These are phyloP conservation scores for Ailurus styani DNA, from an alignment of 2,113 vertebrate species.

Conservation along the genomic window DNA sequence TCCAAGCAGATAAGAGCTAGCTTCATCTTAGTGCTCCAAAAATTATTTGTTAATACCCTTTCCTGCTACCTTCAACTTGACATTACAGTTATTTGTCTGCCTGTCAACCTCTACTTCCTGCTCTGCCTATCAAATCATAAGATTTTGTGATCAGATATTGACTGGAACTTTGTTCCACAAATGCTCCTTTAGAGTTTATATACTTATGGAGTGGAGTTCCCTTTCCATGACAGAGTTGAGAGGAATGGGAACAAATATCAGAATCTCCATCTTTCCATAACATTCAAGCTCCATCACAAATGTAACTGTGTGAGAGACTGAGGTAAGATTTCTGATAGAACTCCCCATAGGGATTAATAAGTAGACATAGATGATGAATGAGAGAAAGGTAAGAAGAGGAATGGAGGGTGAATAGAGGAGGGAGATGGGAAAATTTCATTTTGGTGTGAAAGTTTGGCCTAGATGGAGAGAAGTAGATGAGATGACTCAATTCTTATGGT, in stretches of 20 bases:
- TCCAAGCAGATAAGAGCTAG: background rate
- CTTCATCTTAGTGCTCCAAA: background rate
- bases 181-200: background rate
- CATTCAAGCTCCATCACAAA: background rate
- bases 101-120: background rate
- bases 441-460: background rate
- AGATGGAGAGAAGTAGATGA: background rate
- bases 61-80: background rate
- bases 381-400: background rate
- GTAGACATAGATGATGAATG: background rate
- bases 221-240: background rate
- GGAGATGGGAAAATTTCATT: background rate
- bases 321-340: background rate
- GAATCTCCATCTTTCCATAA: background rate
- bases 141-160: background rate
- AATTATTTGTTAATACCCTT: background rate
- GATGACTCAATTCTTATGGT: background rate
- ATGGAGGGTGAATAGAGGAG: background rate
- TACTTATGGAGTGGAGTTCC: background rate
- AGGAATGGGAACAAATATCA: background rate
- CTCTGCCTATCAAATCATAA: background rate
- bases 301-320: background rate
- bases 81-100: background rate
- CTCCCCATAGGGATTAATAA: background rate
- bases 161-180: background rate